Conservation (phyloP, 2,888 invertebrate species). For the Criorhina ranunculi region DNA sequence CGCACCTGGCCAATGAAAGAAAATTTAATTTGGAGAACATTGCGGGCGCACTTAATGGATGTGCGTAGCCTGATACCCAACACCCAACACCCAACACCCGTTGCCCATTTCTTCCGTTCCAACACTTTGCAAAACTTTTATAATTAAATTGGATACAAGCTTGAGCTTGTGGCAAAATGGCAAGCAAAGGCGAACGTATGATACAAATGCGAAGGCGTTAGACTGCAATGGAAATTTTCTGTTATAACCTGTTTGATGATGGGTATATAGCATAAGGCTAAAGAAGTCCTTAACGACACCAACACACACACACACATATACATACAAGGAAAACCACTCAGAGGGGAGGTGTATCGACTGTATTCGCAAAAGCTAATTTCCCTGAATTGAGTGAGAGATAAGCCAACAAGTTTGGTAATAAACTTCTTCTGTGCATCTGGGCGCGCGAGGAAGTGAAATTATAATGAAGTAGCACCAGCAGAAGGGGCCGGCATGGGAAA, state of each 20-base stretch:
- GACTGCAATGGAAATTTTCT: slow-evolving; percentile 53
- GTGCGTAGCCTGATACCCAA: slow-evolving; percentile 37
- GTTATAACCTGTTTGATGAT: slow-evolving; percentile 64
- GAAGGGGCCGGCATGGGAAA: slow-evolving; percentile 15
- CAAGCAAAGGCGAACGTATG: slow-evolving; percentile 36
- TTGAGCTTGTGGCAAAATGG: slow-evolving; percentile 56
- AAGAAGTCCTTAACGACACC: slow-evolving; percentile 18
- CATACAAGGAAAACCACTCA: neutral
- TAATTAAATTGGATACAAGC: slow-evolving; percentile 74
- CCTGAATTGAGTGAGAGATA: slow-evolving; percentile 72
- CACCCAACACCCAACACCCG: neutral
- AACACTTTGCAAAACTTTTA: slow-evolving; percentile 64
- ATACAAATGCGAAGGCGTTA: slow-evolving; percentile 58
- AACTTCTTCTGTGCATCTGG: slow-evolving; percentile 72
- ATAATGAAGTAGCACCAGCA: slow-evolving; percentile 54
- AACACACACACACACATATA: neutral
- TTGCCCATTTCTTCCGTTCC: slow-evolving; percentile 21
- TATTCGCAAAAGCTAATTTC: slow-evolving; percentile 68
- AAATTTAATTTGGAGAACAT: slow-evolving; percentile 74
- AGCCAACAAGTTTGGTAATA: slow-evolving; percentile 75
- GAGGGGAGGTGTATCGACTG: slow-evolving; percentile 25
- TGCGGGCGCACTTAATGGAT: slow-evolving; percentile 63
- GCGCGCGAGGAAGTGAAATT: slow-evolving; percentile 67
- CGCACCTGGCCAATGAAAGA: slow-evolving; percentile 75
- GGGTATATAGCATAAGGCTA: slow-evolving; percentile 30